Percentiles rank a stretch among this genome's conserved stretches.
These are phyloP conservation scores for Sesamia nonagrioides DNA, from an alignment of 1,140 invertebrate genomes.

Conservation along the genomic window DNA sequence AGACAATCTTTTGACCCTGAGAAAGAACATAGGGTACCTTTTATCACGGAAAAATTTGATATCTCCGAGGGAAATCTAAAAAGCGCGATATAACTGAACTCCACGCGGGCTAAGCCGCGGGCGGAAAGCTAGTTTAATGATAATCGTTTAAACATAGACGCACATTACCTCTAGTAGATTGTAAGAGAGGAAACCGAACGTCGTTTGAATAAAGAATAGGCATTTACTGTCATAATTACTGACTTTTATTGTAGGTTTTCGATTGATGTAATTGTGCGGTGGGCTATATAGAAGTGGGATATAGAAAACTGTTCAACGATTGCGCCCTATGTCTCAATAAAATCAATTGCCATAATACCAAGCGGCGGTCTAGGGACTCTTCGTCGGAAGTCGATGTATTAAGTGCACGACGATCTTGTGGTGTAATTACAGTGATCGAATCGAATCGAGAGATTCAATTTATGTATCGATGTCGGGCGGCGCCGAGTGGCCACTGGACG, in stretches of 20 bases:
- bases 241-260: constrained; percentile 41
- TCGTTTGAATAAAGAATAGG: constrained; percentile 45
- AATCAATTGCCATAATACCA: constrained; percentile 63
- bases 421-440: constrained; percentile 68
- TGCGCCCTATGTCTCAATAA: constrained; percentile 60
- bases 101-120: too few relatives aligned
- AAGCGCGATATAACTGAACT: too few relatives aligned
- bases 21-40: too few relatives aligned
- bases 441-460: constrained; percentile 68
- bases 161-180: background rate
- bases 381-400: constrained; percentile 66
- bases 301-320: constrained; percentile 51
- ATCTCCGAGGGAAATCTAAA: too few relatives aligned
- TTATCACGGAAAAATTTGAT: too few relatives aligned
- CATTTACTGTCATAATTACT: constrained; percentile 39
- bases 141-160: constrained; percentile 7
- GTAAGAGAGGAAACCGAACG: constrained; percentile 23
- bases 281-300: too few relatives aligned
- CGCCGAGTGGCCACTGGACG: constrained; percentile 45
- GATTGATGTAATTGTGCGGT: constrained; percentile 51
- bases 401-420: constrained; percentile 59
- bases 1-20: too few relatives aligned
- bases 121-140: too few relatives aligned
- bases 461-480: constrained; percentile 67
- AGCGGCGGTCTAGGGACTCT: constrained; percentile 53